Base-by-base conservation (phyloP, 1,140 invertebrate species). In the Drosophila orena region DNA sequence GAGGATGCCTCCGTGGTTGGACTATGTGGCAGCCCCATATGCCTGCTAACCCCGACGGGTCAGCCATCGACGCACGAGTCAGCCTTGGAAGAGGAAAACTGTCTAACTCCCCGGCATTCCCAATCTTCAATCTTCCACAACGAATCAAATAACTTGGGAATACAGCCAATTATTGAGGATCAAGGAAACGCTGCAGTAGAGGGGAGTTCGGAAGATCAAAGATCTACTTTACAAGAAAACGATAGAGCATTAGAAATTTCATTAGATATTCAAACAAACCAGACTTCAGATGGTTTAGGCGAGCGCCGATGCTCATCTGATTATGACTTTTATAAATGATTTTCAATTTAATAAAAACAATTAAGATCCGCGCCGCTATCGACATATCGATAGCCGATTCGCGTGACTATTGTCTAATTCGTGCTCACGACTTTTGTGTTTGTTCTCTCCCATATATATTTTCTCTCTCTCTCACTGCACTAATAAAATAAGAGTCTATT, bases 351-450 rank as follows among this genome's bases (percentile, higher is more conserved):
- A 34, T 24, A 17, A n/a, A 22, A 11, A 1, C 1, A 15, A 61
- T 61, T 37, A 27, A 59, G 20, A 15, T 7, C 20, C 15, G 10
- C 34, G 11, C 5, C 1, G 2, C 3, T 7, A 30, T 37, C 42
- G 42, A 47, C 12, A 14, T 62, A 64, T 49, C 62, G 57, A 65
- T 65, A 65, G 17, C 4, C n/a, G 3, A 7, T n/a, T 14, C 8
- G 24, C 11, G 42, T 38, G 57, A 37, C 4, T 44, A 14, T 61
- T 61, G 2, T 60, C 34, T 6, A 11, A 54, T 11, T 38, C 38
- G 3, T 5, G 4, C 15, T 15, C 15, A 8, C 15, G 34, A 53
- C 14, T 30, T 14, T 7, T 20, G 35, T 40, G 14, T 7, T 5
- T 7, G 35, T 49, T 17, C 8, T 42, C 11, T 30, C 15, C 20